These are phyloP conservation scores for Decapterus maruadsi DNA, from an alignment of 2,797 vertebrate genomes.

Conservation along the genomic window DNA sequence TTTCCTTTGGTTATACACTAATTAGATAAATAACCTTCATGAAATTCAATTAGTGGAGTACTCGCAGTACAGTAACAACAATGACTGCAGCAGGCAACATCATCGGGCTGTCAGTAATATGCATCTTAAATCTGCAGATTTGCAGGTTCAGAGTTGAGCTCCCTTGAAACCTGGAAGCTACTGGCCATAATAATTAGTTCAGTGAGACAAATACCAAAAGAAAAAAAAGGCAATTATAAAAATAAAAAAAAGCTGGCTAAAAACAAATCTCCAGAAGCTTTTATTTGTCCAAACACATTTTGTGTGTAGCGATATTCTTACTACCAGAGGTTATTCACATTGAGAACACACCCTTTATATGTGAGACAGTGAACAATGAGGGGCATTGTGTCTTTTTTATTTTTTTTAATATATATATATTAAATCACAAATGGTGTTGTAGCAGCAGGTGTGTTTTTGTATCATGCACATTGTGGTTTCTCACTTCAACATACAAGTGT, in stretches of 20 bases:
- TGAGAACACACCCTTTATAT: not conserved
- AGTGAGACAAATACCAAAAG: not conserved
- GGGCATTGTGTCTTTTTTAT: not conserved
- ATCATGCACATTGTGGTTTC: not conserved
- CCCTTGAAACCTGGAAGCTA: too few species aligned
- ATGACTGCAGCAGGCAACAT: conserved; percentile 12
- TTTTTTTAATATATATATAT: too few species aligned
- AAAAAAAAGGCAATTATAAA: not conserved
- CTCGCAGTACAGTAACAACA: conserved; percentile 27
- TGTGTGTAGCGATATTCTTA: not conserved
- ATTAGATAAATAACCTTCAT: conserved; percentile 57
- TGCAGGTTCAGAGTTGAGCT: too few species aligned
- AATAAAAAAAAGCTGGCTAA: not conserved
- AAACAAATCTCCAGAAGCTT: not conserved
- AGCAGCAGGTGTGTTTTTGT: conserved; percentile 24
- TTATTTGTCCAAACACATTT: not conserved
- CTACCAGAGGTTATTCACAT: not conserved
- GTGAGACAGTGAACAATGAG: not conserved
- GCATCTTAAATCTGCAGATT: conserved; percentile 12
- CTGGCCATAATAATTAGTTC: not conserved
- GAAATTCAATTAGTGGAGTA: conserved; percentile 43
- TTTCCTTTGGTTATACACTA: conserved; percentile 44
- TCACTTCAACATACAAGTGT: conserved; percentile 4
- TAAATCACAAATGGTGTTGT: not conserved
- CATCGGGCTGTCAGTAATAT: conserved; percentile 1